Base-by-base conservation (phyloP, 2,888 invertebrate species). In the Bellardia pandia region DNA sequence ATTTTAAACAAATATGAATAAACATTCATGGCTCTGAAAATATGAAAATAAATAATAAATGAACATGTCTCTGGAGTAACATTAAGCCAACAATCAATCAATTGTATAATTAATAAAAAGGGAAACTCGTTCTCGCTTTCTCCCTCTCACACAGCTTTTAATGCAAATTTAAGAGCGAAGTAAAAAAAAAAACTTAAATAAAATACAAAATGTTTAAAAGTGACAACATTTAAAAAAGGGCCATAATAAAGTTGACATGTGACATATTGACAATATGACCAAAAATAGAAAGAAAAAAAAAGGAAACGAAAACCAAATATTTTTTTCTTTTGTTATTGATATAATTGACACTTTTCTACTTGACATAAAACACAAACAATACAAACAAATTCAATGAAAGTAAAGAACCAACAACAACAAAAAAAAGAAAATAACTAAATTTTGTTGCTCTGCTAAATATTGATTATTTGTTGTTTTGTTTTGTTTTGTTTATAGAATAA, bases 71-170 rank as follows among this genome's bases (percentile, higher is more conserved):
- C 69, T 37, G 11, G 80, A 84, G 82, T 72, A 72, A 85, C 72
- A 86, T 83, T 80, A 77, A 85, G 82, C 87, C 86, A 86, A 86
- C 89, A 90, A 90, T 91, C 90, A 90, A 91, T 91, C 91, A 91
- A 90, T 91, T 90, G 91, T 90, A 88, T 89, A 90, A 83, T 88
- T 72, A 82, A 84, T 74, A 60, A 42, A 53, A 66, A 51, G 11
- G 7, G 16, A 23, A 5, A 64, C 8, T n/a, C 11, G 1, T 13
- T 51, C 71, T 7, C 2, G 14, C 30, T 53, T 9, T 16, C 16
- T 16, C 2, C 14, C 13, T 56, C 37, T 23, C 6, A 53, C 11
- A 45, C 3, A 23, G 30, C 23, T 53, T 3, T 58, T 40, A 48
- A 11, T 66, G 37, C 48, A 56, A 51, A 51, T 14, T 23, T 33